Conservation (phyloP, 2,888 invertebrate species). For the Trimorus sp. region DNA sequence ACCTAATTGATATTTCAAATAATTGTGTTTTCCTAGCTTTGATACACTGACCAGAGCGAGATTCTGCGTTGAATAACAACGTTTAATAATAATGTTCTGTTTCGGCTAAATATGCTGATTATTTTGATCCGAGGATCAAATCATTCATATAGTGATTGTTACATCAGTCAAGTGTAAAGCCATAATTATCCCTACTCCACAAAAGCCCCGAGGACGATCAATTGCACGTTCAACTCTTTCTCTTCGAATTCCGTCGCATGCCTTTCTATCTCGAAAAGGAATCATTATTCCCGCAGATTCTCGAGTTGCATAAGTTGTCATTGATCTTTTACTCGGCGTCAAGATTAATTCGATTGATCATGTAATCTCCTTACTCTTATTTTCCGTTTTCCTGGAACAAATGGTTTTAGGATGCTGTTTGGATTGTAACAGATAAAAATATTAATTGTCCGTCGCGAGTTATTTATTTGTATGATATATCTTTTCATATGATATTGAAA, state of each 20-base stretch:
- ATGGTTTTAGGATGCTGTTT: too few species aligned
- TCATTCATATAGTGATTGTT: conserved; percentile 34
- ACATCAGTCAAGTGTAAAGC: conserved; percentile 52
- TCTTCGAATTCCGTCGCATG: conserved; percentile 46
- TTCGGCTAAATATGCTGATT: not conserved
- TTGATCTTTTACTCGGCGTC: conserved; percentile 42
- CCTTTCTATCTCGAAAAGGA: conserved; percentile 38
- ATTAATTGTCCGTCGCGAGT: too few species aligned
- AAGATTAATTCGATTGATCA: conserved; percentile 46
- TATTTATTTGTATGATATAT: too few species aligned
- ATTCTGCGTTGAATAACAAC: too few species aligned
- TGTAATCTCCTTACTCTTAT: not conserved
- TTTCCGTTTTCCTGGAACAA: not conserved
- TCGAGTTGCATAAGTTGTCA: conserved; percentile 48
- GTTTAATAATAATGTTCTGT: too few species aligned
- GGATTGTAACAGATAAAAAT: too few species aligned
- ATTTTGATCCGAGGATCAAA: not conserved
- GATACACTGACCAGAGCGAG: too few species aligned
- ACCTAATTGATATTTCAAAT: too few species aligned
- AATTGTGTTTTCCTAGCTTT: too few species aligned
- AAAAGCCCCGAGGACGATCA: conserved; percentile 46
- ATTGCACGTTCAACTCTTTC: conserved; percentile 49
- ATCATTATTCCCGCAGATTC: conserved; percentile 26
- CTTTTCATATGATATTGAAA: too few species aligned
- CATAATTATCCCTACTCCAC: conserved; percentile 53